phyloP scores from a whole-genome alignment of 2,888 invertebrate genomes.

The Atethmia centrago region DNA sequence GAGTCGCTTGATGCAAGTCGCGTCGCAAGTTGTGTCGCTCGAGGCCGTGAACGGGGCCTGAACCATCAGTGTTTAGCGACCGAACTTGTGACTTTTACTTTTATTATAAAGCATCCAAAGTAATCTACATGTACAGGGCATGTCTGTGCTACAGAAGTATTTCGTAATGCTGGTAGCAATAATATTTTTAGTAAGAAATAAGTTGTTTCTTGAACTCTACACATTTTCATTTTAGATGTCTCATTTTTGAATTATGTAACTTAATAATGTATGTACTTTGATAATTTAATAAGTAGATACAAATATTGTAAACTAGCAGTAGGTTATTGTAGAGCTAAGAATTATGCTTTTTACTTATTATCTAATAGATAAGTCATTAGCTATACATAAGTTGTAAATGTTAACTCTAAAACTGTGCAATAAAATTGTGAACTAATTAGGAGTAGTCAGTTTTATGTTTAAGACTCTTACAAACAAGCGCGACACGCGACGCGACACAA shows the following conservation, averaged over 20 bases:
- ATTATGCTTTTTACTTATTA: not conserved
- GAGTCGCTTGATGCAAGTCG: not conserved
- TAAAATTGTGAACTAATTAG: conserved; percentile 41
- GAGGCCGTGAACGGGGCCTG: not conserved
- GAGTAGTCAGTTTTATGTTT: not conserved
- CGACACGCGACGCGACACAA: too few species aligned
- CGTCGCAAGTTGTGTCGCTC: not conserved
- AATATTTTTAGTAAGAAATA: not conserved
- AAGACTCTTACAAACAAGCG: too few species aligned
- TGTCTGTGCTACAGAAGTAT: not conserved
- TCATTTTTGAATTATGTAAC: not conserved
- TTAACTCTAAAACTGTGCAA: conserved; percentile 49
- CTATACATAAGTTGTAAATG: conserved; percentile 34
- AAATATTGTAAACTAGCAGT: not conserved
- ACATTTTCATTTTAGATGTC: not conserved
- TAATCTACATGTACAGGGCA: not conserved
- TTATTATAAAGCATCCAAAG: not conserved
- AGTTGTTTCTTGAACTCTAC: not conserved
- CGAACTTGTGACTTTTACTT: not conserved
- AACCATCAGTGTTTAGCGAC: not conserved
- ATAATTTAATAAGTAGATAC: conserved; percentile 17
- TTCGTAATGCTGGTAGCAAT: not conserved
- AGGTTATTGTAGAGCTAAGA: not conserved
- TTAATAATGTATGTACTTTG: conserved; percentile 1
- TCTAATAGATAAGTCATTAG: not conserved